A percentile compares a stretch with the other conserved stretches of the same genome.
phyloP scores from a whole-genome alignment of 2,113 vertebrate species.

The Myotis brandtii region DNA sequence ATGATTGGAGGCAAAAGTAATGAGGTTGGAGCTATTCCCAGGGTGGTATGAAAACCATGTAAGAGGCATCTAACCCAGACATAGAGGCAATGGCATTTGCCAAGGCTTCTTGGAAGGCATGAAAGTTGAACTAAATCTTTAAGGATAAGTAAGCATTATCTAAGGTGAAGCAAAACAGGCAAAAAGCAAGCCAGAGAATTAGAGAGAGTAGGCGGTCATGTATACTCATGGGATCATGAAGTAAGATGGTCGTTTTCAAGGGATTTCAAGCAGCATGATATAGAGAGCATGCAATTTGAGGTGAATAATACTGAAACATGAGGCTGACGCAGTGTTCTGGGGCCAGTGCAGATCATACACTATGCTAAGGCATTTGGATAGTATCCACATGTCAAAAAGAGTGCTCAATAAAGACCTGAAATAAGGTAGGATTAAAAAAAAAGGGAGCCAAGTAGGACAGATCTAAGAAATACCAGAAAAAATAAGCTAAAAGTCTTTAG shows the following conservation, averaged over 20 bases:
- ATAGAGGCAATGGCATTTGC: background rate
- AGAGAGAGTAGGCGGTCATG: background rate
- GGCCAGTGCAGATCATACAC: background rate
- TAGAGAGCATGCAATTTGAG: background rate
- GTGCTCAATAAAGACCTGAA: background rate
- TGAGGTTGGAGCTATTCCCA: background rate
- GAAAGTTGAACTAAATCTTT: background rate
- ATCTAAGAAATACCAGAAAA: background rate
- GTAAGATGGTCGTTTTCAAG: background rate
- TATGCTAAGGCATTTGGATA: background rate
- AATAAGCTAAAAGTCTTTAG: background rate
- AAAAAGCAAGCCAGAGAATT: background rate
- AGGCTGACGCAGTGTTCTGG: background rate
- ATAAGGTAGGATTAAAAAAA: background rate
- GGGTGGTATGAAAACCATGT: background rate
- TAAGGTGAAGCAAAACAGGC: background rate
- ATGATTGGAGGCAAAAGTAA: background rate
- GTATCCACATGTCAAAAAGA: background rate
- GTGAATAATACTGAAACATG: background rate
- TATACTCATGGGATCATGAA: background rate
- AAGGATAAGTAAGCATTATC: background rate
- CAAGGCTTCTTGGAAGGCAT: background rate
- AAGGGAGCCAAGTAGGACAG: background rate
- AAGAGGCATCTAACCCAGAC: background rate
- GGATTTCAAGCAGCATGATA: background rate